phyloP scores from a whole-genome alignment of 2,888 invertebrate species.

The Endomychus coccineus region DNA sequence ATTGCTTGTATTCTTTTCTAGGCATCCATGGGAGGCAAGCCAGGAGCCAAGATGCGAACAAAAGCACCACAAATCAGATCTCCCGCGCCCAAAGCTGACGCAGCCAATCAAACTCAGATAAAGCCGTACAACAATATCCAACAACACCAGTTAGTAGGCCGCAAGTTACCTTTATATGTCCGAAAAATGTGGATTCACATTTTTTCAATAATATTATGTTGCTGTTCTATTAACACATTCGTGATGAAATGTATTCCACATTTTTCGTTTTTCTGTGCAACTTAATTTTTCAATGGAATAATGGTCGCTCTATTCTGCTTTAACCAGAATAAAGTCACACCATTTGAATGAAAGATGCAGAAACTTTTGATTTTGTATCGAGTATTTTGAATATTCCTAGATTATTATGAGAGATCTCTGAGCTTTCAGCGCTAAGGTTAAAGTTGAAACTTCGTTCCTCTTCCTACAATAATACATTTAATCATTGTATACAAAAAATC shows the following conservation, averaged over 20 bases:
- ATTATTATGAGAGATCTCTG: slow-evolving; percentile 25
- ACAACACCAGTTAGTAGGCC: slow-evolving; percentile 46
- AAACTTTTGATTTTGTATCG: too few species aligned
- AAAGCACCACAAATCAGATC: slow-evolving; percentile 60
- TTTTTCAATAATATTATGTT: too few species aligned
- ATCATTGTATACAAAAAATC: background rate
- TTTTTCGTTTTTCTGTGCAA: background rate
- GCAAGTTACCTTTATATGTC: slow-evolving; percentile 43
- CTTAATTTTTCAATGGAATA: background rate
- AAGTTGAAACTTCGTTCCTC: slow-evolving; percentile 27
- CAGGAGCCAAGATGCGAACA: slow-evolving; percentile 59
- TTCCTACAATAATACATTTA: slow-evolving; percentile 21
- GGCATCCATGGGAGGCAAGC: slow-evolving; percentile 44
- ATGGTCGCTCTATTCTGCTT: too few species aligned
- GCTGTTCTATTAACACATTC: too few species aligned
- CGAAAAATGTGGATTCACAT: background rate
- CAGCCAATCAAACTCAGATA: slow-evolving; percentile 63
- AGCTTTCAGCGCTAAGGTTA: slow-evolving; percentile 18
- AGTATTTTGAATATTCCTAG: too few species aligned
- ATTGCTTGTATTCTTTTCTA: slow-evolving; percentile 17
- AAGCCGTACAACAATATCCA: slow-evolving; percentile 46
- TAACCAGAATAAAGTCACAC: too few species aligned
- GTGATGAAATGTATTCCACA: too few species aligned
- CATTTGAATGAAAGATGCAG: too few species aligned
- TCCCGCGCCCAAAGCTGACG: slow-evolving; percentile 69